Evolutionary conservation across 2,797 vertebrate species (phyloP), one percentile per base, ranked within the genome.

Genomic region (Thaleichthys pacificus): DNA sequence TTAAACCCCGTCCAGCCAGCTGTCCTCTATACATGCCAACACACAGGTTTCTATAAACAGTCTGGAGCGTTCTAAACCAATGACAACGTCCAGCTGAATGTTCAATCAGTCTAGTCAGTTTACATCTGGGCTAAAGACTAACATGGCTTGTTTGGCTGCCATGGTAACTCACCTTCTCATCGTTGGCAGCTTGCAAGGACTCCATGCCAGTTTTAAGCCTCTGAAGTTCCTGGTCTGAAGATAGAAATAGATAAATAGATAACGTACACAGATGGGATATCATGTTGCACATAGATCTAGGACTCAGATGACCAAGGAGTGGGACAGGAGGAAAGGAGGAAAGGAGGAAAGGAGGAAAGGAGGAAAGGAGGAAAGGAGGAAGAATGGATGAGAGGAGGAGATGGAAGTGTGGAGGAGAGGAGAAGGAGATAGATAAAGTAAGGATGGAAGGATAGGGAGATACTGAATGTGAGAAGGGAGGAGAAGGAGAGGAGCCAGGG

Each of bases 151-250:
- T 80, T 22, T 21, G 77, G 30, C 61, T 68, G 21, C 62, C 24
- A 30, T 17, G 5, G 61, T 57, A 61, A 80, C 87, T 92, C 80
- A 98, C 97, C 94, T 99, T 99, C 86, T 97, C 96, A 82, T 97
- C 94, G 80, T 98, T 98, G 76, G 95, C 92, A 77, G 93, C 88
- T 56, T 95, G 76, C 61, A 99, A 86, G 0, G 94, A 92, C 76
- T 98, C 96, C 94, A 98, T 96, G 70, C 96, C 96, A 75, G 90
- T 89, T 87, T 95, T 95, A 80, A 99, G 83, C 76, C 86, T 90
- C 26, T 97, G 96, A 74, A 98, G 90, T 85, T 99, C 97, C 87
- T 96, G 94, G 85, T 97, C 96, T 98, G 88, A 73, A 87, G 89
- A 74, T 65, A 86, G 73, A 86, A 82, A 72, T 42, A 47, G n/a